Conservation (phyloP, 2,113 vertebrate species). For the Dascyllus trimaculatus region DNA sequence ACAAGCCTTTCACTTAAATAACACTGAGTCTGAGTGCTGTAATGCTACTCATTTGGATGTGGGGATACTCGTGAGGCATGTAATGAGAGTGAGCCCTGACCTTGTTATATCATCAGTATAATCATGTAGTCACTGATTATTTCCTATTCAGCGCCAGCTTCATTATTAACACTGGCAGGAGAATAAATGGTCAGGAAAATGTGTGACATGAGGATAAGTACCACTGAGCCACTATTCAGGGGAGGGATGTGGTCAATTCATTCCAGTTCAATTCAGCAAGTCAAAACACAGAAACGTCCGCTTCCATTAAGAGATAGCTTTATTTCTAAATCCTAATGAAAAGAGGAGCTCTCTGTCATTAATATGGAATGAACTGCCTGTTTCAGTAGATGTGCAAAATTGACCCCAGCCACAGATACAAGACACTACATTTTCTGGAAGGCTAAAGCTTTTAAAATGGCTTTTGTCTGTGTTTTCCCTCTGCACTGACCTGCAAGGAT, state of each 20-base stretch:
- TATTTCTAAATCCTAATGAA: constrained; percentile 43
- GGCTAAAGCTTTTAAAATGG: constrained; percentile 49
- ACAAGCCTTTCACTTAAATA: constrained; percentile 39
- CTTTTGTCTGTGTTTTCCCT: constrained; percentile 51
- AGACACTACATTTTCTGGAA: constrained; percentile 41
- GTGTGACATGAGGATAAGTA: constrained; percentile 63
- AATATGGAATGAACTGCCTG: constrained; percentile 50
- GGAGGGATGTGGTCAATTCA: constrained; percentile 51
- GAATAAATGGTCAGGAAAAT: constrained; percentile 54
- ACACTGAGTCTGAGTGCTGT: constrained; percentile 29
- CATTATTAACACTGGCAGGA: constrained; percentile 26
- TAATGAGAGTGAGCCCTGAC: constrained; percentile 55
- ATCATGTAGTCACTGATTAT: constrained; percentile 31
- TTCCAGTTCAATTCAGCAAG: constrained; percentile 40
- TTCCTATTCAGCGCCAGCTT: constrained; percentile 37
- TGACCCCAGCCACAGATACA: constrained; percentile 29
- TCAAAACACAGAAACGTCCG: constrained; percentile 1
- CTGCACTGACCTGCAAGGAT: constrained; percentile 16
- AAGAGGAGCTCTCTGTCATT: constrained; percentile 51
- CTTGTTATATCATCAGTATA: constrained; percentile 56
- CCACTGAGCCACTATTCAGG: constrained; percentile 43
- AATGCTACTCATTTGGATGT: constrained; percentile 11
- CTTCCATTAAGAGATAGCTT: constrained; percentile 41
- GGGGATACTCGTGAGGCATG: constrained; percentile 14
- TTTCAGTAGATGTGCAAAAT: constrained; percentile 42